These are phyloP conservation scores for Pedionomus torquatus DNA, from an alignment of 2,113 vertebrate genomes.

Conservation along the genomic window DNA sequence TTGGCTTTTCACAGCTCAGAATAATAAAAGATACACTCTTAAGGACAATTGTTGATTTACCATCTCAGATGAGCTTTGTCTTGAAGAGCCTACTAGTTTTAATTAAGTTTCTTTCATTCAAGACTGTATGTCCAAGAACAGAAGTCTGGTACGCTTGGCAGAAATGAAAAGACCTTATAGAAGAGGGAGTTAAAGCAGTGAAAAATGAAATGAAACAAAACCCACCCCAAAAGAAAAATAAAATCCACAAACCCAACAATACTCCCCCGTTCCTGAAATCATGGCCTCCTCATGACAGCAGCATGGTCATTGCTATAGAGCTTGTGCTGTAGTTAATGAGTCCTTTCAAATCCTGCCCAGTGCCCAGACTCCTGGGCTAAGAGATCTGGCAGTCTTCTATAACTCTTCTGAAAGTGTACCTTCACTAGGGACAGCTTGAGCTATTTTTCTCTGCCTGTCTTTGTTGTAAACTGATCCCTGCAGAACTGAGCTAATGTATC, in stretches of 20 bases:
- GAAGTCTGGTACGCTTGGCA: not conserved
- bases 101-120: not conserved
- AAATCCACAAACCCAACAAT: not conserved
- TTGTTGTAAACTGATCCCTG: not conserved
- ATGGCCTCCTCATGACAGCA: not conserved
- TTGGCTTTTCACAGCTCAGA: not conserved
- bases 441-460: not conserved
- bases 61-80: not conserved
- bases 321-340: not conserved
- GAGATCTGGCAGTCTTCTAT: not conserved
- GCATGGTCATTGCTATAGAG: not conserved
- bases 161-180: not conserved
- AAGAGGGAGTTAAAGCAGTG: not conserved
- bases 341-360: not conserved
- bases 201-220: not conserved
- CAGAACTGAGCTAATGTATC: not conserved
- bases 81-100: not conserved
- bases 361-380: not conserved
- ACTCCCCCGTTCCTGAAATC: accelerated
- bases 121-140: not conserved
- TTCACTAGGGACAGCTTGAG: not conserved
- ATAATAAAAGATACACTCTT: not conserved
- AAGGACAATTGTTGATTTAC: not conserved
- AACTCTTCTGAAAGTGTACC: not conserved
- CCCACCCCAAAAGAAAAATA: not conserved